A percentile compares a stretch with the other conserved stretches of the same genome.
Evolutionary conservation across 2,113 vertebrate species (phyloP).

Genomic region (Misgurnus anguillicaudatus): DNA sequence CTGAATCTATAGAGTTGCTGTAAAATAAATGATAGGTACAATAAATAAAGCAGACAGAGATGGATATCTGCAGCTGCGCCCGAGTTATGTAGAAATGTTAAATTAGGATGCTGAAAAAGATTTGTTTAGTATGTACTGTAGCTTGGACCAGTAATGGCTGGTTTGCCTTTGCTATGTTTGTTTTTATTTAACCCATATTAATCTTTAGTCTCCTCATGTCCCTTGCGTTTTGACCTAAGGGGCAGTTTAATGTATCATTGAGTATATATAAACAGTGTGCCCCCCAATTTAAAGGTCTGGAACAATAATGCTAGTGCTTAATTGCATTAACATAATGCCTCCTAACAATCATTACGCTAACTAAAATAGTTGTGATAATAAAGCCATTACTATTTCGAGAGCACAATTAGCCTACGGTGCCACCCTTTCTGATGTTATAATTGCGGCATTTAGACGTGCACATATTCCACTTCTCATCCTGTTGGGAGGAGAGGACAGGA

Average conservation of each 20-base stretch:
- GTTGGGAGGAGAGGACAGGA: slow-evolving; percentile 43
- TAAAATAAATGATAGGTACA: too few relatives aligned
- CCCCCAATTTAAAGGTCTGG: slow-evolving; percentile 63
- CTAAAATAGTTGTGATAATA: slow-evolving; percentile 71
- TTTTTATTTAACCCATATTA: slow-evolving; percentile 8
- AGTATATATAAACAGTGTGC: slow-evolving; percentile 55
- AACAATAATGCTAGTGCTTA: slow-evolving; percentile 70
- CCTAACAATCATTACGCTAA: slow-evolving; percentile 73
- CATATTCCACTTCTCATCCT: slow-evolving; percentile 50
- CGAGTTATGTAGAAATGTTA: too few relatives aligned
- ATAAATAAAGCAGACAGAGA: too few relatives aligned
- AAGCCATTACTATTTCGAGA: slow-evolving; percentile 75
- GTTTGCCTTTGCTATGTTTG: slow-evolving; percentile 34
- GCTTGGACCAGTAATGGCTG: not conserved
- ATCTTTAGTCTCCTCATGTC: slow-evolving; percentile 23
- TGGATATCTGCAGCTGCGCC: too few relatives aligned
- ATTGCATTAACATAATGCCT: slow-evolving; percentile 77
- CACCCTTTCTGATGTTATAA: slow-evolving; percentile 69
- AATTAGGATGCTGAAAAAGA: too few relatives aligned
- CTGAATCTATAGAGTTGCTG: not conserved
- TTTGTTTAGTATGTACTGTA: not conserved
- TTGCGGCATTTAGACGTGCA: slow-evolving; percentile 61
- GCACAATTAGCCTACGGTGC: slow-evolving; percentile 69
- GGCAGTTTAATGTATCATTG: slow-evolving; percentile 54
- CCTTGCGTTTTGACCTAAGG: slow-evolving; percentile 19